These are phyloP conservation scores for Stichopus horrens DNA, from an alignment of 53 echinoderm and acorn worm species.

Conservation along the genomic window DNA sequence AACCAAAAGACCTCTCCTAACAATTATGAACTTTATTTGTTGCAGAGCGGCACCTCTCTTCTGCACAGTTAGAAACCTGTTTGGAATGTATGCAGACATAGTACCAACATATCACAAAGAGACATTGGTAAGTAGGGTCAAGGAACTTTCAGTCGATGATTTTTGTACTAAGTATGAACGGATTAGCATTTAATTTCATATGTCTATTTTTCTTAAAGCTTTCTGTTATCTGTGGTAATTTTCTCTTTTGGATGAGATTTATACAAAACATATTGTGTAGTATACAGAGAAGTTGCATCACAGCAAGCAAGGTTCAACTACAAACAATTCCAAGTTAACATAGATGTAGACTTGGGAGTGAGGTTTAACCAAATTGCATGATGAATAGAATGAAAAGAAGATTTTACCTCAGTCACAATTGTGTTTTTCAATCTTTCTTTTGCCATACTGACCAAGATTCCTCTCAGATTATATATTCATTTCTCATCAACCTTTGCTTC, in stretches of 20 bases:
- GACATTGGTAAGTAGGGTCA: conserved; percentile 64
- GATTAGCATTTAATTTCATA: not conserved
- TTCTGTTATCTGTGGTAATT: not conserved
- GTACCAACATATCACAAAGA: conserved; percentile 87
- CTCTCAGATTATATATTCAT: no score
- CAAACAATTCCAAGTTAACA: no score
- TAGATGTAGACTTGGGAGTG: no score
- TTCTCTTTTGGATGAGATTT: not conserved
- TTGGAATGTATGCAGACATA: conserved; percentile 81
- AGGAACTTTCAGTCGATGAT: not conserved
- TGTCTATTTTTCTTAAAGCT: not conserved
- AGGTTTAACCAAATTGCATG: no score
- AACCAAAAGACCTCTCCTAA: not conserved
- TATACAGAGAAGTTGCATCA: no score
- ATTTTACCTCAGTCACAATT: no score
- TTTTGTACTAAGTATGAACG: not conserved
- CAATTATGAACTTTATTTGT: conserved; percentile 10
- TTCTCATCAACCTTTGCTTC: no score
- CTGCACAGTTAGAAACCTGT: conserved; percentile 82
- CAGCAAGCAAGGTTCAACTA: no score
- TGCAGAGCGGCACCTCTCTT: conserved; percentile 80
- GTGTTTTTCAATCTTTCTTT: not conserved
- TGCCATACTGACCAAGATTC: not conserved
- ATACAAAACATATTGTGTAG: no score
- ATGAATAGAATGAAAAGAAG: no score